These are phyloP conservation scores for Seriola rivoliana DNA, from an alignment of 2,113 vertebrate species.

Conservation along the genomic window DNA sequence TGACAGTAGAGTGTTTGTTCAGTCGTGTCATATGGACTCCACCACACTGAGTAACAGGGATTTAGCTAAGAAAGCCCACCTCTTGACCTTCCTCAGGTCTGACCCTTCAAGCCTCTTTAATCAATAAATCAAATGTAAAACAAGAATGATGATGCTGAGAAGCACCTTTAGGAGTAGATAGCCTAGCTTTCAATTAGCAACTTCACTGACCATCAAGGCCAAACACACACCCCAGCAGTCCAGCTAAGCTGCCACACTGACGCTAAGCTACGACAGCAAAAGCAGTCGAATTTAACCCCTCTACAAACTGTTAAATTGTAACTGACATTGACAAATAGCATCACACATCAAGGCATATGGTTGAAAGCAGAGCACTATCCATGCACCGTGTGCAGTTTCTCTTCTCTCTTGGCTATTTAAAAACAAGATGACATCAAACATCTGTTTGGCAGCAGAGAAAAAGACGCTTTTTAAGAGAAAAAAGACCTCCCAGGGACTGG, in stretches of 20 bases:
- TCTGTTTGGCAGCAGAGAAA: constrained; percentile 63
- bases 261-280: constrained; percentile 4
- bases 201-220: constrained; percentile 58
- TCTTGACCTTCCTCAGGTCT: constrained; percentile 53
- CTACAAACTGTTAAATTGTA: constrained; percentile 33
- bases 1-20: not conserved
- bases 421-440: constrained; percentile 73
- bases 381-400: constrained; percentile 37
- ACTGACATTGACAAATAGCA: constrained; percentile 57
- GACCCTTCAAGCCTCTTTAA: constrained; percentile 59
- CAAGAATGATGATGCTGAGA: constrained; percentile 62
- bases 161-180: constrained; percentile 27
- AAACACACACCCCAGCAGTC: not conserved
- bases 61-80: constrained; percentile 47
- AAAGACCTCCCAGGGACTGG: constrained; percentile 54
- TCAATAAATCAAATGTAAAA: constrained; percentile 72
- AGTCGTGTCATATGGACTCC: constrained; percentile 7
- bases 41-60: constrained; percentile 29
- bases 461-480: constrained; percentile 50
- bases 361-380: constrained; percentile 53
- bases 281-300: constrained; percentile 21
- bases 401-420: constrained; percentile 59
- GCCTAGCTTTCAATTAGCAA: constrained; percentile 49
- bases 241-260: not conserved
- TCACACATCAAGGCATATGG: constrained; percentile 54